Base-by-base conservation (phyloP, 2,888 invertebrate genomes). In the Trissolcus japonicus region DNA sequence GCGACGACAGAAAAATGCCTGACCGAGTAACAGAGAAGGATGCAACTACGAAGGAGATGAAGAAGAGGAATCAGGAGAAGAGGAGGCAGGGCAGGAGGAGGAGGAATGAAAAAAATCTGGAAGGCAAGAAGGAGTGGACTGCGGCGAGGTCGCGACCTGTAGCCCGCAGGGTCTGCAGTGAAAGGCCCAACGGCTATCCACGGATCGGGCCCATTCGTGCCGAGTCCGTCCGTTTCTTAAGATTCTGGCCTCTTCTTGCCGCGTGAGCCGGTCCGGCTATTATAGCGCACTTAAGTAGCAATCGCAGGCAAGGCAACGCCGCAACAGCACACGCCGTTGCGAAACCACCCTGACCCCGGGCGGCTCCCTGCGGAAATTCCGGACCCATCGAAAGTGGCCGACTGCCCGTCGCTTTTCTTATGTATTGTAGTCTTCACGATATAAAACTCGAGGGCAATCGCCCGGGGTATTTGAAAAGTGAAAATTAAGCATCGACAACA, bases 131-230 rank as follows among this genome's bases (percentile, higher is more conserved):
- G 87, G 86, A 86, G 86, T 86, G 85, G 86, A 86, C 86, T 83
- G 82, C 84, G 86, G 82, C 85, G 85, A 86, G 88, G 88, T 89
- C 88, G 87, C 86, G 88, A 89, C 88, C 88, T 83, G 87, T 84
- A 87, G 87, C 86, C 87, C 83, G 83, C 84, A 86, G 86, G 85
- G 80, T 82, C 67, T 83, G 81, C 82, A 84, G 87, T 87, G 87
- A 88, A 87, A 87, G 87, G 86, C 87, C 87, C 86, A 85, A 84
- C 85, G 87, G 87, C 87, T 85, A 86, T 87, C 83, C 85, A 84
- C 80, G 82, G 79, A 80, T 79, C 78, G 69, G 81, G 80, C 78
- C 79, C 79, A 71, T 67, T 76, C 78, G 67, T 74, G 68, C 76
- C 82, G 82, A 79, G 81, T 40, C 75, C 63, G 83, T 81, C 80